These are phyloP conservation scores for Anser brachyrhynchus DNA, from an alignment of 2,113 vertebrate species.

Conservation along the genomic window DNA sequence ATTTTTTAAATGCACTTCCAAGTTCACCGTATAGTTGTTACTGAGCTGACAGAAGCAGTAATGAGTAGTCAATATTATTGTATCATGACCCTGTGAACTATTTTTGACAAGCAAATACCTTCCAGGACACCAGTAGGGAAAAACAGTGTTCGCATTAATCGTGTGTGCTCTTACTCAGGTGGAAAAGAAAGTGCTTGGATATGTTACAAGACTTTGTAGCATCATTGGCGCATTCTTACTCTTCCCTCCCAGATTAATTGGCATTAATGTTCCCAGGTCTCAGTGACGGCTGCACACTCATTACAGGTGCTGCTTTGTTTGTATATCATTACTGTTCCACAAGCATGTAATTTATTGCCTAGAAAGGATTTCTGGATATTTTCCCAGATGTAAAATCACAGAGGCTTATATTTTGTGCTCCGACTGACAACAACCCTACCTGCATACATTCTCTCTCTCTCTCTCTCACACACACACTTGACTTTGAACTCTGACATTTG, in stretches of 20 bases:
- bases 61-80: background rate
- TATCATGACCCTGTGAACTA: background rate
- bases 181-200: background rate
- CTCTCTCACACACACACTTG: background rate
- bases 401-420: conserved; percentile 11
- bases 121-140: background rate
- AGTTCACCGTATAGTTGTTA: background rate
- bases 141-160: background rate
- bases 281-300: background rate
- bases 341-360: conserved; percentile 39
- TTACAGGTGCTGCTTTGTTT: conserved; percentile 38
- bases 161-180: background rate
- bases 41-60: background rate
- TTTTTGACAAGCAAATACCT: conserved; percentile 35
- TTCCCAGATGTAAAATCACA: conserved; percentile 48
- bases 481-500: conserved; percentile 47
- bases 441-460: background rate
- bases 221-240: background rate
- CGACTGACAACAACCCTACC: background rate
- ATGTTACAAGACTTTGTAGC: background rate
- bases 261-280: conserved; percentile 13
- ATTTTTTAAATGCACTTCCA: background rate
- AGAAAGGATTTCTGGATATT: conserved; percentile 58
- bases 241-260: conserved; percentile 23
- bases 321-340: conserved; percentile 10